A percentile compares a stretch with the other conserved stretches of the same genome.
Conservation (phyloP, 2,888 invertebrate genomes). For the Acleris sparsana region DNA sequence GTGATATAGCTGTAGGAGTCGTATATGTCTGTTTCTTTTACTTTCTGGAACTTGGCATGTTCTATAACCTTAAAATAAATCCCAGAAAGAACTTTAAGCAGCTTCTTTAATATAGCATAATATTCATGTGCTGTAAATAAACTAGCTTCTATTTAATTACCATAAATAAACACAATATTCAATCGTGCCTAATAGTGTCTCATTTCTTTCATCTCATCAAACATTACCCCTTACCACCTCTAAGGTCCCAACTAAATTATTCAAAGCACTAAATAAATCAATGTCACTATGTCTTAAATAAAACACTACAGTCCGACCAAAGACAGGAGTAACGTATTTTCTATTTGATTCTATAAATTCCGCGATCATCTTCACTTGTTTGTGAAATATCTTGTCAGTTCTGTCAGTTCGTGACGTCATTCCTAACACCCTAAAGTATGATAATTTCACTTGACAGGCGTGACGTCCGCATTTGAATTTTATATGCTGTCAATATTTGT, state of each 20-base stretch:
- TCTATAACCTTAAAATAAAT: no score
- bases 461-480: conserved; percentile 11
- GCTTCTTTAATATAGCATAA: no score
- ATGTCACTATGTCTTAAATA: not conserved
- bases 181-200: not conserved
- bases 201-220: not conserved
- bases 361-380: no score
- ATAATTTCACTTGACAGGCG: not conserved
- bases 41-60: not conserved
- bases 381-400: no score
- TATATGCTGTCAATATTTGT: conserved; percentile 6
- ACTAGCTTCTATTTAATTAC: no score
- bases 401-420: not conserved
- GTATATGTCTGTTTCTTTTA: not conserved
- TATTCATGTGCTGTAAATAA: no score
- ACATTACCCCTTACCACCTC: not conserved
- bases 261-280: conserved; percentile 5
- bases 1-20: no score
- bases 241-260: not conserved
- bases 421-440: not conserved
- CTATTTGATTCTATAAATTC: no score
- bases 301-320: no score
- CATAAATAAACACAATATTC: no score
- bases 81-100: no score
- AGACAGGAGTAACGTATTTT: no score